Evolutionary conservation across 1,140 invertebrate species (phyloP).

Genomic region (Proales similis): DNA sequence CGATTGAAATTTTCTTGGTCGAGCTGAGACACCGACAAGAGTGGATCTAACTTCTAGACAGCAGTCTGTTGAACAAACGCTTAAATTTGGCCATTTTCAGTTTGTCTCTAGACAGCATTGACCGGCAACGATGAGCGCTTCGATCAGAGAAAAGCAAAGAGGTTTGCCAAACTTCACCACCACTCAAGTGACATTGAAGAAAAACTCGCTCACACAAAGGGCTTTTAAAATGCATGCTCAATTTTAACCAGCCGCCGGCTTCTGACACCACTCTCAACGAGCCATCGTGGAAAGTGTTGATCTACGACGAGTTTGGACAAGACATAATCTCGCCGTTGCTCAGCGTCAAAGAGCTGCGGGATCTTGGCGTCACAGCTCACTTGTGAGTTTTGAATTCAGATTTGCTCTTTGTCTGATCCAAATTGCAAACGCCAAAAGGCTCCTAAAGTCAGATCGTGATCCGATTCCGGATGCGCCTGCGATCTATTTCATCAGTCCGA

Average conservation of each 20-base stretch:
- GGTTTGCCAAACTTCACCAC: too few species aligned
- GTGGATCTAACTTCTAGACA: too few species aligned
- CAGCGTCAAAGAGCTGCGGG: conserved; percentile 86
- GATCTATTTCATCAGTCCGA: conserved; percentile 95
- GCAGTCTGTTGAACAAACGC: too few species aligned
- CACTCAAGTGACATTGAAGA: too few species aligned
- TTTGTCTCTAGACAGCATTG: too few species aligned
- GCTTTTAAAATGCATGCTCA: conserved; percentile 33
- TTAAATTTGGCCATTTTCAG: too few species aligned
- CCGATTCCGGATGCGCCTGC: conserved; percentile 94
- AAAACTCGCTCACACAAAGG: too few species aligned
- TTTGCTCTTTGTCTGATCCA: conserved; percentile 32
- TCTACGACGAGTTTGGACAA: conserved; percentile 90
- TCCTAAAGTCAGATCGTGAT: conserved; percentile 85
- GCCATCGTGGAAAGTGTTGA: conserved; percentile 59
- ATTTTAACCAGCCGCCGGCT: conserved; percentile 16
- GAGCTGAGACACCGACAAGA: too few species aligned
- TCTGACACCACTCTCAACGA: conserved; percentile 5
- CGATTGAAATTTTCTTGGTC: too few species aligned
- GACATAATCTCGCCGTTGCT: conserved; percentile 96
- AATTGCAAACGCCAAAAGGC: conserved; percentile 39
- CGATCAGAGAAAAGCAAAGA: conserved; percentile 25
- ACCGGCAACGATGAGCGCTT: conserved; percentile 18
- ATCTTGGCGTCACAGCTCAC: conserved; percentile 91
- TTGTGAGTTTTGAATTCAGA: conserved; percentile 62